Percentiles rank a stretch among this genome's conserved stretches.
Conservation (phyloP, 37 sponge, comb jelly and placozoan species). For the Haliclona indistincta region DNA sequence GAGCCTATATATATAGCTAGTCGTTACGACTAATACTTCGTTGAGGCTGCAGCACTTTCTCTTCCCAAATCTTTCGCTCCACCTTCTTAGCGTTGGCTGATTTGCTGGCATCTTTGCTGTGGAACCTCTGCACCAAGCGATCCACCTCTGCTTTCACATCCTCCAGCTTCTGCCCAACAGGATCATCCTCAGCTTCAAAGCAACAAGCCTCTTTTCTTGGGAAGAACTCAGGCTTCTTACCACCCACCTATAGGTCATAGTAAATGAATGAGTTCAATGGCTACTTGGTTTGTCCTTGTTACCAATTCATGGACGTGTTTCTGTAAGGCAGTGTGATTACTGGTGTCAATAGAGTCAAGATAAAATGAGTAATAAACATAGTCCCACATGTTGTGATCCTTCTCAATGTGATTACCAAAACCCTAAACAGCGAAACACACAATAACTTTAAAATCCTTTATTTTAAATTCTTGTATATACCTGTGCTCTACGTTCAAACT, state of each 20-base stretch:
- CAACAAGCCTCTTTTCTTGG: slow-evolving; percentile 47
- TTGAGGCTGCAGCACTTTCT: too few relatives aligned
- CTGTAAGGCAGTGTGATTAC: slow-evolving; percentile 68
- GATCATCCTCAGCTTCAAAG: slow-evolving; percentile 39
- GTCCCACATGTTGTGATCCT: slow-evolving; percentile 81
- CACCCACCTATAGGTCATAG: slow-evolving; percentile 57
- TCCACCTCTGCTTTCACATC: slow-evolving; percentile 52
- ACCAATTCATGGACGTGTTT: slow-evolving; percentile 55
- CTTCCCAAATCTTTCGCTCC: too few relatives aligned
- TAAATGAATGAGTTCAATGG: neutral
- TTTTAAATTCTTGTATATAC: neutral
- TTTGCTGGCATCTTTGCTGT: too few relatives aligned
- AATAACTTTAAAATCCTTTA: neutral
- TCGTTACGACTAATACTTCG: too few relatives aligned
- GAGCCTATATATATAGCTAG: too few relatives aligned
- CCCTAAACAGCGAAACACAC: slow-evolving; percentile 23
- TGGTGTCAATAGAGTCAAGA: slow-evolving; percentile 64
- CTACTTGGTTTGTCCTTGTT: neutral
- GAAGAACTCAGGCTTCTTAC: slow-evolving; percentile 47
- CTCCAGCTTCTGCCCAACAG: slow-evolving; percentile 30
- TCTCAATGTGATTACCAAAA: slow-evolving; percentile 60
- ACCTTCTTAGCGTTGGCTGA: too few relatives aligned
- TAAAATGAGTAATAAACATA: slow-evolving; percentile 68
- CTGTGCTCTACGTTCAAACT: slow-evolving; percentile 60
- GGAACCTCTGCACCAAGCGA: slow-evolving; percentile 17